Evolutionary conservation across 2,797 vertebrate genomes (phyloP).

Genomic region (Coreius guichenoti): DNA sequence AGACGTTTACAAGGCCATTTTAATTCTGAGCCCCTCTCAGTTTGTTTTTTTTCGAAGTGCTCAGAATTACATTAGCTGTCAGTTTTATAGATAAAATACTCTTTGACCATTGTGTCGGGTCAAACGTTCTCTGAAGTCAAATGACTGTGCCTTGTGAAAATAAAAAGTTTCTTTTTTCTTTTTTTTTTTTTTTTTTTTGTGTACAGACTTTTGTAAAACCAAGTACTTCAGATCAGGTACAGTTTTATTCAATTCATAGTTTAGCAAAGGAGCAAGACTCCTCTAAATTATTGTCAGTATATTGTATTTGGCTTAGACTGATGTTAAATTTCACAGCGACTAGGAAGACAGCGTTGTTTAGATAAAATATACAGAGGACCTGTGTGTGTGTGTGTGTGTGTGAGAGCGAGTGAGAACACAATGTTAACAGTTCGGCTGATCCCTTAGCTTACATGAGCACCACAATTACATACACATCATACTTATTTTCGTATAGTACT

Average conservation of each 20-base stretch:
- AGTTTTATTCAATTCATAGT: slow-evolving; percentile 26
- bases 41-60: background rate
- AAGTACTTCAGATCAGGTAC: slow-evolving; percentile 15
- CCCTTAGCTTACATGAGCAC: slow-evolving; percentile 37
- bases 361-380: slow-evolving; percentile 50
- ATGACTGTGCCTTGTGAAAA: slow-evolving; percentile 55
- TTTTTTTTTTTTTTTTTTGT: slow-evolving; percentile 21
- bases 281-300: background rate
- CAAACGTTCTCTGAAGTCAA: slow-evolving; percentile 23
- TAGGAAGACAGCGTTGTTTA: background rate
- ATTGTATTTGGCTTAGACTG: background rate
- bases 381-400: slow-evolving; percentile 41
- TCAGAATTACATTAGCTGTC: slow-evolving; percentile 43
- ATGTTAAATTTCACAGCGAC: background rate
- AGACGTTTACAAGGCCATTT: slow-evolving; percentile 23
- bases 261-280: background rate
- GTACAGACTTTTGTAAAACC: slow-evolving; percentile 44
- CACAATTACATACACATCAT: slow-evolving; percentile 36
- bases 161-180: background rate
- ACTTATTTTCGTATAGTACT: slow-evolving; percentile 18
- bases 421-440: slow-evolving; percentile 23
- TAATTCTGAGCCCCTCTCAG: background rate
- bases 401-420: slow-evolving; percentile 18
- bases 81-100: slow-evolving; percentile 28
- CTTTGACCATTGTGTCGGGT: background rate